Evolutionary conservation across 2,888 invertebrate genomes (phyloP).

Genomic region (Lasioglossum figueresi): DNA sequence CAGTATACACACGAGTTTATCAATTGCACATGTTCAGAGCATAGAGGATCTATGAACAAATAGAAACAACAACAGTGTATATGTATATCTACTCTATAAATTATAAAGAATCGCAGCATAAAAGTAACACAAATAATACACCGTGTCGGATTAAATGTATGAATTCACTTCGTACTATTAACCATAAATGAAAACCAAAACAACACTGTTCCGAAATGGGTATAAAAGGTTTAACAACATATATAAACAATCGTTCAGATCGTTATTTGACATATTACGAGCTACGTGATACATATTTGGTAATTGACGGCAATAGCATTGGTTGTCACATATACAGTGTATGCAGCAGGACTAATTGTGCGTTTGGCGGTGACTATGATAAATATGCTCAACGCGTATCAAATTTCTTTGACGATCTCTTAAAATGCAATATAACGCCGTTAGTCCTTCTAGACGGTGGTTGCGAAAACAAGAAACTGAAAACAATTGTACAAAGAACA

Average conservation of each 20-base stretch:
- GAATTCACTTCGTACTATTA: neutral
- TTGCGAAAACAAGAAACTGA: constrained; percentile 89
- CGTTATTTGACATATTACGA: constrained; percentile 87
- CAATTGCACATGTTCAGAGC: neutral
- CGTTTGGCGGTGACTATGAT: constrained; percentile 95
- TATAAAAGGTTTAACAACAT: constrained; percentile 93
- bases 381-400: constrained; percentile 88
- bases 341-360: constrained; percentile 87
- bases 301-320: constrained; percentile 93
- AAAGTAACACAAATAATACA: neutral
- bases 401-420: constrained; percentile 89
- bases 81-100: neutral
- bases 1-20: neutral
- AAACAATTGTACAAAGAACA: constrained; percentile 87
- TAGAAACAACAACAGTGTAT: neutral
- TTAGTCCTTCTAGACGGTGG: constrained; percentile 93
- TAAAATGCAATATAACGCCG: constrained; percentile 89
- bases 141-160: neutral
- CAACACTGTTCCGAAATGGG: constrained; percentile 85
- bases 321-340: constrained; percentile 89
- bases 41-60: neutral
- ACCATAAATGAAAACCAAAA: neutral
- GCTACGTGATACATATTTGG: constrained; percentile 88
- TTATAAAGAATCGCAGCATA: neutral
- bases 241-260: constrained; percentile 88